phyloP scores from a whole-genome alignment of 1,140 invertebrate genomes.

The Danaus melanippus region DNA sequence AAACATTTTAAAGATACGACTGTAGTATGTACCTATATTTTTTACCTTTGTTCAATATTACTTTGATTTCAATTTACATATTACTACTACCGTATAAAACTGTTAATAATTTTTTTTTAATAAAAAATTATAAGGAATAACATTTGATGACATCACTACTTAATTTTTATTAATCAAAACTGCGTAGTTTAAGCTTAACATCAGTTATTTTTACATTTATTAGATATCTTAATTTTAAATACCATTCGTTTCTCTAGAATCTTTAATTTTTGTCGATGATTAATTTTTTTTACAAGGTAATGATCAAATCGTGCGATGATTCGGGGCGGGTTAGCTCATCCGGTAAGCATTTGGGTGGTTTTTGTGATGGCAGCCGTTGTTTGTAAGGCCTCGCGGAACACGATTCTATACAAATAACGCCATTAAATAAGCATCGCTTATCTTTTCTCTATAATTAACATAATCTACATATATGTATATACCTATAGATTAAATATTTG shows the following conservation, averaged over 20 bases:
- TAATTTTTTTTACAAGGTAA: constrained; percentile 61
- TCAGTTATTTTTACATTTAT: constrained; percentile 28
- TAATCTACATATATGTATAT: no score
- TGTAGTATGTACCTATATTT: no score
- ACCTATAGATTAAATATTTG: no score
- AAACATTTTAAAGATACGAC: no score
- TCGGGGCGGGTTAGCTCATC: constrained; percentile 66
- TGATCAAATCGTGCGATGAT: constrained; percentile 61
- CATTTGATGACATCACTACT: background rate
- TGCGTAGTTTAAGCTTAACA: constrained; percentile 38
- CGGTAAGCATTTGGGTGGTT: constrained; percentile 62
- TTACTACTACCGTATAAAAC: background rate
- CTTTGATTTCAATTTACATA: background rate
- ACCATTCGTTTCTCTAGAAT: constrained; percentile 38
- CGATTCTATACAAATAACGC: constrained; percentile 60
- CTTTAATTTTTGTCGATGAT: constrained; percentile 60
- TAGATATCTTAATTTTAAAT: constrained; percentile 28
- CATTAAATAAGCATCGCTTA: constrained; percentile 27
- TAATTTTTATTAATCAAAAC: background rate
- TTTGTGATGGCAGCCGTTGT: constrained; percentile 48
- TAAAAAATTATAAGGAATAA: background rate
- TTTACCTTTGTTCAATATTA: no score
- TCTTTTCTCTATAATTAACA: constrained; percentile 7
- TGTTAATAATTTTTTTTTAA: background rate
- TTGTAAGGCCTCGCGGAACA: constrained; percentile 61